phyloP scores from a whole-genome alignment of 2,888 invertebrate genomes.

The Prenolepis imparis region DNA sequence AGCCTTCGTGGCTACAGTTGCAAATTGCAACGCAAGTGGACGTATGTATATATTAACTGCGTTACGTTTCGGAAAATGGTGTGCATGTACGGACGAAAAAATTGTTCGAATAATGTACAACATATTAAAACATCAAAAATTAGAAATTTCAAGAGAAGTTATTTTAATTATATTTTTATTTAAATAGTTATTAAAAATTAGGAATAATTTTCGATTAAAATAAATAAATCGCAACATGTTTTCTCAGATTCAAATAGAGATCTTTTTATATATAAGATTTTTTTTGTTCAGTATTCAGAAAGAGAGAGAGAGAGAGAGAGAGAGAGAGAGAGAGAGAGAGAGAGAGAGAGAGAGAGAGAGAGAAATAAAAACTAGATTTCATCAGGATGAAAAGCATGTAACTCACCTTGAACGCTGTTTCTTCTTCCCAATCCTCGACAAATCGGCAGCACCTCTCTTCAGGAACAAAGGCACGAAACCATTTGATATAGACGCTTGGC shows the following conservation, averaged over 20 bases:
- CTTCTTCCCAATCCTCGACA: conserved; percentile 71
- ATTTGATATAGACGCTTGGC: conserved; percentile 69
- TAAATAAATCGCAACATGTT: not conserved
- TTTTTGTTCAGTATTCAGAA: not conserved
- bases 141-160: not conserved
- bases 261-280: not conserved
- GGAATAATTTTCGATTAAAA: not conserved
- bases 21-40: conserved; percentile 16
- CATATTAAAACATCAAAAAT: not conserved
- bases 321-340: not conserved
- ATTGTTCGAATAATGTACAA: not conserved
- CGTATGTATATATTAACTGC: not conserved
- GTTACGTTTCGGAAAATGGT: conserved; percentile 5
- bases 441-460: conserved; percentile 79
- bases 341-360: not conserved
- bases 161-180: not conserved
- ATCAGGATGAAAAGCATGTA: not conserved
- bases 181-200: not conserved
- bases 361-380: not conserved
- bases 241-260: not conserved
- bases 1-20: not conserved
- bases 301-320: not conserved
- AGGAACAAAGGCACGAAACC: conserved; percentile 81
- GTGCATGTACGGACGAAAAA: not conserved
- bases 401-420: conserved; percentile 70